Base-by-base conservation (phyloP, 2,797 vertebrate species). In the Pitangus sulphuratus region DNA sequence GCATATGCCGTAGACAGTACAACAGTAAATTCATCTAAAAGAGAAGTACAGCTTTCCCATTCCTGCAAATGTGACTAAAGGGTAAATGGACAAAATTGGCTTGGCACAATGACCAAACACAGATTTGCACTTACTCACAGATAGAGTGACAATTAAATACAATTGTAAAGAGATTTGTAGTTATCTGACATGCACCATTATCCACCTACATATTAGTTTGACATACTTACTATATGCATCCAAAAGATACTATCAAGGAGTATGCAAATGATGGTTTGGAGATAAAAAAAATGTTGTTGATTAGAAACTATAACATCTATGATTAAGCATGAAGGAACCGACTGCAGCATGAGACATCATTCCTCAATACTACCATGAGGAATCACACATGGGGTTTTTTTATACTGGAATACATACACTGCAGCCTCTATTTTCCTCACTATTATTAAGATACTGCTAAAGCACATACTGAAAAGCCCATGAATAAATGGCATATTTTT, bases 321-420 rank as follows among this genome's bases (percentile, higher is more conserved):
- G 16, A 40, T 17, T 62, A 66, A 87, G 13, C 16, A 20, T 17
- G n/a, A 60, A 83, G 33, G 7, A 28, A 26, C 12, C 1, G 1
- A 77, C 16, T 54, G 16, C 1, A 20, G 11, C 4, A 3, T 15
- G 17, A 65, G 8, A 37, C 2, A 47, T 11, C 44, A 8, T 58
- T 82, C 18, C 37, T 81, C 48, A 71, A 17, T 30, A 53, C 5
- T 37, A 6, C 24, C 8, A 7, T 9, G n/a, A 82, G 65, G 31
- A 75, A 57, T 28, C 37, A 64, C 3, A 12, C 0, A 0, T 11
- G 1, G 2, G 2, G 2, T 30, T 51, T 77, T 25, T 88, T 84
- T 31, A 22, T 53, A 39, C 10, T 31, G 31, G 16, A 25, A 11
- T 44, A 26, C 7, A 53, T 7, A 18, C 15, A 18, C 20, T 53